Evolutionary conservation across 2,888 invertebrate species (phyloP), one percentile per base, ranked within the genome.

Genomic region (Pristionchus entomophagus): DNA sequence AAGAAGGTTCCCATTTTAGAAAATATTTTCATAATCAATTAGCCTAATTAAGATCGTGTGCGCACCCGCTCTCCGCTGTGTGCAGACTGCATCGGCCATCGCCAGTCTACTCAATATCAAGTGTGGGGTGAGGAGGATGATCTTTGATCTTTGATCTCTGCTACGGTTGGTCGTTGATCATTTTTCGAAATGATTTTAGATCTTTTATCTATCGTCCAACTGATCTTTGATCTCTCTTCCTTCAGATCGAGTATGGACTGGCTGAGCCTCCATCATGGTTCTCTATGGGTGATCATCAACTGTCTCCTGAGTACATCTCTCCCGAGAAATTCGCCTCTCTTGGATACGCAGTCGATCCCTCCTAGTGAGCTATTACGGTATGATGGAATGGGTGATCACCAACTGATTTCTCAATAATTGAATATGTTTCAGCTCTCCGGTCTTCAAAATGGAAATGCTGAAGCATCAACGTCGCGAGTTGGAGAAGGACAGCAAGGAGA

Each of bases 41-140:
- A 35, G 22, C 14, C 1, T 41, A 38, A 35, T 49, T n/a, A 2
- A 85, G 85, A 85, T 85, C 62, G 87, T 86, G 62, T 87, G 87
- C 45, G 86, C 87, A 6, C 89, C 89, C 45, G 86, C 88, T 22
- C 87, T 89, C 29, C 89, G 89, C 0, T 86, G 86, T n/a, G 84
- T 89, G 41, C 89, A 89, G 84, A 89, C 89, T 0, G 89, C 88
- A 0, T 87, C 86, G 0, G 87, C 88, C 14, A 85, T 89, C 51
- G 88, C 88, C 22, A 87, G 81, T 59, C 78, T 81, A 10, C 59
- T 86, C 41, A 73, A 73, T 32, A 69, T 78, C 59, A 81, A 41
- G 12, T 41, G n/a, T 41, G 59, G 56, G 49, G 86, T 86, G 32
- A 59, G 81, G 26, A 32, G 35, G n/a, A 14, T 56, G 81, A 69